A percentile compares a stretch with the other conserved stretches of the same genome.
Conservation (phyloP, 2,113 vertebrate species). For the Micromys minutus region DNA sequence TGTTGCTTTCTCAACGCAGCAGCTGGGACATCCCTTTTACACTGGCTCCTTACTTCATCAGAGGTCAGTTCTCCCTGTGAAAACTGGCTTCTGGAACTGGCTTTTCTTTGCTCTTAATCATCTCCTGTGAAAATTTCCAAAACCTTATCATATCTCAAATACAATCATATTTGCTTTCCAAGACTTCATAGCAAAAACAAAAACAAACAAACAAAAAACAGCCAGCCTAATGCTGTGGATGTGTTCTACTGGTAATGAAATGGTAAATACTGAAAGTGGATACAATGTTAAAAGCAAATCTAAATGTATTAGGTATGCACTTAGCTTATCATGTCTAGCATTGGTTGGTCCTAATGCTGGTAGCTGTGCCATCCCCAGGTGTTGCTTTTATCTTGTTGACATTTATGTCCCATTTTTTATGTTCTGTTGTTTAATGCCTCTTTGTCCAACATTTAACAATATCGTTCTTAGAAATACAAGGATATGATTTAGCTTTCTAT, state of each 20-base stretch:
- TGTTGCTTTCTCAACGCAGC: neutral
- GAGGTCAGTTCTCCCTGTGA: neutral
- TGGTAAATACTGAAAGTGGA: neutral
- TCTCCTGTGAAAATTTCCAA: neutral
- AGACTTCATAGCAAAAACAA: neutral
- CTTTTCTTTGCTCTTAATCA: neutral
- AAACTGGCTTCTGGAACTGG: neutral
- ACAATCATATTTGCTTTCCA: neutral
- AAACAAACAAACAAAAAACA: no score
- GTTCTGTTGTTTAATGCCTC: neutral
- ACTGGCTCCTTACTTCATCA: neutral
- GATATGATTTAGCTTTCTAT: neutral
- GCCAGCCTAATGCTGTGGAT: neutral
- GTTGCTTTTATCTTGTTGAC: neutral
- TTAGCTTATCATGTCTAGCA: neutral
- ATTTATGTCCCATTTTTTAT: neutral
- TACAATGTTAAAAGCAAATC: neutral
- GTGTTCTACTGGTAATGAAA: neutral
- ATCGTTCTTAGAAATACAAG: neutral
- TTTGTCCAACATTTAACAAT: slow-evolving; percentile 7
- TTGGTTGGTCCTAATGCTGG: neutral
- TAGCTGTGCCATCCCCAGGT: neutral
- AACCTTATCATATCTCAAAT: neutral
- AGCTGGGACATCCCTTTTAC: neutral
- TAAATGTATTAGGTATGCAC: neutral